These are phyloP conservation scores for Cotesia typhae DNA, from an alignment of 1,140 invertebrate genomes.

Conservation along the genomic window DNA sequence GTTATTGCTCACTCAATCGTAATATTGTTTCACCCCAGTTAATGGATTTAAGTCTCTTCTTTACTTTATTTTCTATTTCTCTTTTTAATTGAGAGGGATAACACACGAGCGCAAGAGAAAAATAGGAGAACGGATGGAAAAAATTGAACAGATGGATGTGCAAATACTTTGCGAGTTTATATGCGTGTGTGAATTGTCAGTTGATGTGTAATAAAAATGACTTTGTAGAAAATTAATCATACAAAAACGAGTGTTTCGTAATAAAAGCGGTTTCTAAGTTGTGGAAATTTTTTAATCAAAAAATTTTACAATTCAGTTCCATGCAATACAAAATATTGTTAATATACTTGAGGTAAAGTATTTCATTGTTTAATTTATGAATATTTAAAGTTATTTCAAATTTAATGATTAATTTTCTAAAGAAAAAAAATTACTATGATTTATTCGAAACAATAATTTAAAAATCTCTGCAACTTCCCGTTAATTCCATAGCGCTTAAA, in stretches of 20 bases:
- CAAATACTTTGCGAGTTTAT: neutral
- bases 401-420: no score
- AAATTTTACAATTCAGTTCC: no score
- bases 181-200: slow-evolving; percentile 4
- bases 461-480: no score
- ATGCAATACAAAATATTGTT: no score
- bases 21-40: slow-evolving; percentile 7
- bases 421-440: no score
- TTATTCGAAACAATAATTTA: no score
- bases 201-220: slow-evolving; percentile 9
- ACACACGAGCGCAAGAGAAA: neutral
- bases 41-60: neutral
- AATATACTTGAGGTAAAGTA: no score
- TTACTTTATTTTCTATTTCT: no score
- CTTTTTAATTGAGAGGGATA: neutral
- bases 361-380: no score
- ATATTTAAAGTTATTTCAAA: no score
- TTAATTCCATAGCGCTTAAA: no score
- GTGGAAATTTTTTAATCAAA: neutral
- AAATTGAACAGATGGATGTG: slow-evolving; percentile 19
- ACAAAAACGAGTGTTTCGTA: neutral
- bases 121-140: neutral
- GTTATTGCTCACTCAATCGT: slow-evolving; percentile 15
- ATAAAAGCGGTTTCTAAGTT: neutral
- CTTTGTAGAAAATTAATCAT: neutral